Evolutionary conservation across 2,113 vertebrate species (phyloP), one percentile per base, ranked within the genome.

Genomic region (Urocynchramus pylzowi): DNA sequence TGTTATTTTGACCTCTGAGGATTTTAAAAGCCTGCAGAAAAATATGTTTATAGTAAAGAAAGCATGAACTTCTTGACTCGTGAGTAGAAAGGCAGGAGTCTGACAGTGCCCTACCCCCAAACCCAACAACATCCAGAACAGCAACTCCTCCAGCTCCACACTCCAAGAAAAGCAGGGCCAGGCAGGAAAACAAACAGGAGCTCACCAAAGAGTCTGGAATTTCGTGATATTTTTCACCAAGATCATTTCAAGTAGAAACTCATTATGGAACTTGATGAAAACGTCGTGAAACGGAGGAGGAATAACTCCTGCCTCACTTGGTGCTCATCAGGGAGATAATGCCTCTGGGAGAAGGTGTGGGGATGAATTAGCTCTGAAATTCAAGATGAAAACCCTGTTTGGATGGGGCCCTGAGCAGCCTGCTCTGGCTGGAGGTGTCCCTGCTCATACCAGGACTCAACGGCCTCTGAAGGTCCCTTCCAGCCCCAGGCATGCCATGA

Each of bases 1-100:
- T 89, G 93, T 85, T 95, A 49, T 89, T 95, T 81, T 93, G 94
- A 97, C 94, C 95, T 93, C 91, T 42, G 84, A 94, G 87, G 84
- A 21, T 85, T 95, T 91, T 87, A 89, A 95, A 95, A 94, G 94
- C 89, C 84, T 56, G 67, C 84, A 89, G 87, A 37, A 87, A 76
- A 87, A 82, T 23, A 57, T 57, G 85, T 81, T 81, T 60, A 67
- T 73, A 94, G 89, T 19, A 89, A 93, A 82, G 75, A 65, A 85
- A 94, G 67, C 84, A 85, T 81, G 82, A 84, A 91, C 67, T 64
- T 23, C 63, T 69, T 59, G 70, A 65, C 37, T 93, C 6, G 3
- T 4, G 76, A 45, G 83, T 18, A 37, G 84, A 73, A 49, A 81
- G 31, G 87, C 73, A 78, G 61, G 31, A 91, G 59, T 3, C 35